phyloP scores from a whole-genome alignment of 2,888 invertebrate genomes.

The Ditula angustiorana region DNA sequence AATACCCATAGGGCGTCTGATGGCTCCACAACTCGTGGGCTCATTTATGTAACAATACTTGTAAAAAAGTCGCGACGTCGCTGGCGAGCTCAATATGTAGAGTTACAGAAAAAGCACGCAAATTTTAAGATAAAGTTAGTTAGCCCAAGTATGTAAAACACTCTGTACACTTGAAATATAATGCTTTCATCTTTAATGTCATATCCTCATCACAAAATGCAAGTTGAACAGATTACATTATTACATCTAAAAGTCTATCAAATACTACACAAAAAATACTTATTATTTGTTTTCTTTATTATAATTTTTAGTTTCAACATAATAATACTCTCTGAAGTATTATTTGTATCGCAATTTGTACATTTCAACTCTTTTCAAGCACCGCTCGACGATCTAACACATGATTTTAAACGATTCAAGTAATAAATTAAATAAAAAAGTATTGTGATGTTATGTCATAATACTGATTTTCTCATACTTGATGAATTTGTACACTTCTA shows the following conservation, averaged over 20 bases:
- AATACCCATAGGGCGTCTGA: constrained; percentile 4
- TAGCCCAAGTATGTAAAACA: constrained; percentile 21
- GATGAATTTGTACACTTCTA: constrained; percentile 23
- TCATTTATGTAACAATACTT: neutral
- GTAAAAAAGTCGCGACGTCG: neutral
- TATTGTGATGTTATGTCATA: neutral
- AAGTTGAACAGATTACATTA: constrained; percentile 27
- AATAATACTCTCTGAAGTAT: constrained; percentile 26
- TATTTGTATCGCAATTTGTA: constrained; percentile 35
- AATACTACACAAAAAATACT: constrained; percentile 36
- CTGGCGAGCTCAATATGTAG: too few relatives aligned
- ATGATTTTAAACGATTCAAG: constrained; percentile 4
- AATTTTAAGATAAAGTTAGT: too few relatives aligned
- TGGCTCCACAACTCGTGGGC: neutral
- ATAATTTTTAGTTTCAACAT: constrained; percentile 33
- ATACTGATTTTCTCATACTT: constrained; percentile 3
- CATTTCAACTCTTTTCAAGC: constrained; percentile 23
- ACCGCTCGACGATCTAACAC: constrained; percentile 11
- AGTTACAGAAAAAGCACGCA: too few relatives aligned
- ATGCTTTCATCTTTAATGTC: constrained; percentile 2
- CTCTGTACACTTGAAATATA: constrained; percentile 30
- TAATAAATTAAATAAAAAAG: neutral
- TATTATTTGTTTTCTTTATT: constrained; percentile 12
- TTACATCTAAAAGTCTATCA: constrained; percentile 30
- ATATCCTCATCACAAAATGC: constrained; percentile 18